These are phyloP conservation scores for Aplysina aerophoba DNA, from an alignment of 37 sponge, comb jelly and placozoan genomes.

Conservation along the genomic window DNA sequence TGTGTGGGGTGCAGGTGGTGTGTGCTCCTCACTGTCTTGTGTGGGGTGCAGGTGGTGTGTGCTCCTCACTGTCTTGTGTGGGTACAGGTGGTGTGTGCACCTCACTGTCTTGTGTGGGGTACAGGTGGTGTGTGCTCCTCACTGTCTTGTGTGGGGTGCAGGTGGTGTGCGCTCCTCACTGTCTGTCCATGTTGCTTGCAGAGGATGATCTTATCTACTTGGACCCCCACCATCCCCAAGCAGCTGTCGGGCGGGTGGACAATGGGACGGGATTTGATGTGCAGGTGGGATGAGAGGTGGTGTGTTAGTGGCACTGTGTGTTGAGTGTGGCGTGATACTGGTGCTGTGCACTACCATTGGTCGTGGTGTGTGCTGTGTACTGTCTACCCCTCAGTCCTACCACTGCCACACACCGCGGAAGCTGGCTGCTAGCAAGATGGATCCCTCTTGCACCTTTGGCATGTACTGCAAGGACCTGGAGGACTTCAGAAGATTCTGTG, in stretches of 20 bases:
- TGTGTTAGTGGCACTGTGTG: neutral
- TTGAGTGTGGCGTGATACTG: neutral
- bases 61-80: neutral
- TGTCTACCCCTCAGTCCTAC: conserved; percentile 66
- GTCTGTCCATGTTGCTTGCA: neutral
- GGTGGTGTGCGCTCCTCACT: neutral
- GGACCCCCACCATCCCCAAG: conserved; percentile 94
- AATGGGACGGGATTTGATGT: neutral
- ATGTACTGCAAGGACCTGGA: conserved; percentile 70
- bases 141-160: too few species aligned
- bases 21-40: neutral
- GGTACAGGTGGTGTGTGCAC: neutral
- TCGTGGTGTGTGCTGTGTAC: neutral
- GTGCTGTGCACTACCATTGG: too few species aligned
- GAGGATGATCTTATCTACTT: conserved; percentile 88
- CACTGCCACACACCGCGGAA: conserved; percentile 85
- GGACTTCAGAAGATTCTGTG: conserved; percentile 66
- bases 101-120: neutral
- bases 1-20: too few species aligned
- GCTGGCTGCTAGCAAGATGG: conserved; percentile 84
- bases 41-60: conserved; percentile 1
- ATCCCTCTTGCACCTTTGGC: conserved; percentile 95
- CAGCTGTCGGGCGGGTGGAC: conserved; percentile 33
- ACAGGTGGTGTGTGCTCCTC: neutral
- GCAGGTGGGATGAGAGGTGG: conserved; percentile 7